These are phyloP conservation scores for Bergia puertoricense DNA, from an alignment of 92 coral and sea anemone genomes.

Conservation along the genomic window DNA sequence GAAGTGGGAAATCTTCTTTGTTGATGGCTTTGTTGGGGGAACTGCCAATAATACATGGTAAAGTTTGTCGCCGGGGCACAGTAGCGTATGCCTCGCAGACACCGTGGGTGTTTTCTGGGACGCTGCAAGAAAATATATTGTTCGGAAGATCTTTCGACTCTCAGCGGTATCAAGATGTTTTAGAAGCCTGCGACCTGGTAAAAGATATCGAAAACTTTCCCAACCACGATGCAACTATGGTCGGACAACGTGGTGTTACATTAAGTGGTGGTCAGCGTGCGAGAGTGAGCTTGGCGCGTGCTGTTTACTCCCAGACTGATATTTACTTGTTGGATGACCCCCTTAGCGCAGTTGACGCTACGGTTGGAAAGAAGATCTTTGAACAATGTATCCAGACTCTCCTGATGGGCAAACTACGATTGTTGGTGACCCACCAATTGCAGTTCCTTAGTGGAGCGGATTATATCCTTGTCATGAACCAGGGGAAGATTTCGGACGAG, in stretches of 20 bases:
- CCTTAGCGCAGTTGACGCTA: slow-evolving; percentile 20
- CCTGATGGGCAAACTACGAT: neutral
- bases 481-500: neutral
- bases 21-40: slow-evolving; percentile 21
- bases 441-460: slow-evolving; percentile 15
- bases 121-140: slow-evolving; percentile 7
- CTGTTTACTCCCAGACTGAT: slow-evolving; percentile 10
- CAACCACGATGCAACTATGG: slow-evolving; percentile 1
- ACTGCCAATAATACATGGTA: neutral
- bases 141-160: slow-evolving; percentile 9
- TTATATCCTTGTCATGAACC: slow-evolving; percentile 5
- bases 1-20: slow-evolving; percentile 23
- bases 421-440: slow-evolving; percentile 15
- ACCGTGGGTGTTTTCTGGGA: slow-evolving; percentile 31
- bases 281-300: slow-evolving; percentile 13
- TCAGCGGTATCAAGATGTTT: neutral
- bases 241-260: slow-evolving; percentile 22
- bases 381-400: slow-evolving; percentile 14
- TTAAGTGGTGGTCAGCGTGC: slow-evolving; percentile 34
- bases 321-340: slow-evolving; percentile 26
- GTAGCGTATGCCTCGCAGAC: slow-evolving; percentile 2
- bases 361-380: slow-evolving; percentile 26
- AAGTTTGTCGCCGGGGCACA: neutral
- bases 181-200: slow-evolving; percentile 28
- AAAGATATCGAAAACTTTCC: slow-evolving; percentile 19